Conservation (phyloP, 2,113 vertebrate genomes). For the Nothocercus nigrocapillus region DNA sequence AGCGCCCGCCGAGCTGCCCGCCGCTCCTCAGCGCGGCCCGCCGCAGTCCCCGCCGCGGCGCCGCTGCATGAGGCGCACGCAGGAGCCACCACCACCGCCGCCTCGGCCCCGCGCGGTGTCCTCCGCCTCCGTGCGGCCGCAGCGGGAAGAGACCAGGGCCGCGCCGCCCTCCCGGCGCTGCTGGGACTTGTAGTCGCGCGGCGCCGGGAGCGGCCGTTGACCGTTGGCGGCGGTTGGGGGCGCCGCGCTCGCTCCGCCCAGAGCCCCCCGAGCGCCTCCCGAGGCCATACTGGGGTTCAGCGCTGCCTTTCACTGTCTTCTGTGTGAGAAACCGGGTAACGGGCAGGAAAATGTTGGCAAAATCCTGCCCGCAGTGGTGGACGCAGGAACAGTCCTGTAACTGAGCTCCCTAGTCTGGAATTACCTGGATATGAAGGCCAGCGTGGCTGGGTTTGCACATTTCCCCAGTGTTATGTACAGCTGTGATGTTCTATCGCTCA, state of each 20-base stretch:
- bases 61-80: too few species aligned
- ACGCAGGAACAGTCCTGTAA: neutral
- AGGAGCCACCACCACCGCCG: too few species aligned
- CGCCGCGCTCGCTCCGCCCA: accelerated
- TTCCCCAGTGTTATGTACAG: neutral
- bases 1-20: too few species aligned
- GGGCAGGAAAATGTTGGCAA: accelerated
- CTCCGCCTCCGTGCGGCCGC: too few species aligned
- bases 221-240: neutral
- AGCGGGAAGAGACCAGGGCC: too few species aligned
- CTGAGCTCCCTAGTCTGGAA: neutral
- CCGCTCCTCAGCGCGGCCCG: too few species aligned
- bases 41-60: too few species aligned
- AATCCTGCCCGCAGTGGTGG: neutral
- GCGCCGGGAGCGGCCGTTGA: neutral
- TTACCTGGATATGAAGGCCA: neutral
- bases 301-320: too few species aligned
- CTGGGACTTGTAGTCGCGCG: neutral
- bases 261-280: too few species aligned
- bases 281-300: too few species aligned
- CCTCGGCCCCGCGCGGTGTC: too few species aligned
- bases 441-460: neutral
- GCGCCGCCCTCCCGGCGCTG: neutral
- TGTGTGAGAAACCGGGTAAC: neutral
- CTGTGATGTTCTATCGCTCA: too few species aligned